Conservation (phyloP, 1,140 invertebrate genomes). For the Rhopalosiphum maidis region DNA sequence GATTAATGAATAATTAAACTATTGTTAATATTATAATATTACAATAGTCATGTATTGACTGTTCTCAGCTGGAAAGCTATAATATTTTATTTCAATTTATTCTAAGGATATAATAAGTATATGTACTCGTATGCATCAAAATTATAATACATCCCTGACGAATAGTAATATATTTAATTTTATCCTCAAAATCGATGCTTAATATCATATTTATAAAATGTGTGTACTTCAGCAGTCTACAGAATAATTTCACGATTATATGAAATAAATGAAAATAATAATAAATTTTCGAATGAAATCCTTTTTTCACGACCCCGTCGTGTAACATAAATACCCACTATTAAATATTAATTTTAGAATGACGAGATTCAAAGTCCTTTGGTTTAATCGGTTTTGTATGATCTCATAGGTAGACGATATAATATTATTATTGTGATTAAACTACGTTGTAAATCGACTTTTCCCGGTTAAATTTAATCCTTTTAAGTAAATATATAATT, state of each 20-base stretch:
- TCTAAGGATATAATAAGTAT: background rate
- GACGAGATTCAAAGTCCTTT: background rate
- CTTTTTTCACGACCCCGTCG: background rate
- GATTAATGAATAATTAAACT: background rate
- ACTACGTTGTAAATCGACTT: slow-evolving; percentile 3
- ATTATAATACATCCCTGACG: background rate
- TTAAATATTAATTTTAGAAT: slow-evolving; percentile 1
- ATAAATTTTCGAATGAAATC: background rate
- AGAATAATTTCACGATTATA: background rate
- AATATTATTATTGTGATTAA: slow-evolving; percentile 11
- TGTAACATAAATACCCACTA: background rate
- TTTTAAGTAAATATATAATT: background rate
- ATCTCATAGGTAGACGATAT: background rate
- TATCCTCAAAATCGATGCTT: background rate
- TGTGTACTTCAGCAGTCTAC: background rate
- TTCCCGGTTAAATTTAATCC: background rate
- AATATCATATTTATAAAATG: background rate
- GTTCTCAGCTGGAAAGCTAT: background rate
- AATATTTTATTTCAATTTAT: background rate
- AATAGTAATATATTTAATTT: background rate
- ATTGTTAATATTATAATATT: background rate
- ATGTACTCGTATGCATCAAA: background rate
- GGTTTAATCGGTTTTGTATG: slow-evolving; percentile 18
- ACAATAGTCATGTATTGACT: background rate
- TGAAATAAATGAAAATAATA: background rate